A percentile compares a stretch with the other conserved stretches of the same genome.
These are phyloP conservation scores for Anhinga anhinga DNA, from an alignment of 2,113 vertebrate genomes.

Conservation along the genomic window DNA sequence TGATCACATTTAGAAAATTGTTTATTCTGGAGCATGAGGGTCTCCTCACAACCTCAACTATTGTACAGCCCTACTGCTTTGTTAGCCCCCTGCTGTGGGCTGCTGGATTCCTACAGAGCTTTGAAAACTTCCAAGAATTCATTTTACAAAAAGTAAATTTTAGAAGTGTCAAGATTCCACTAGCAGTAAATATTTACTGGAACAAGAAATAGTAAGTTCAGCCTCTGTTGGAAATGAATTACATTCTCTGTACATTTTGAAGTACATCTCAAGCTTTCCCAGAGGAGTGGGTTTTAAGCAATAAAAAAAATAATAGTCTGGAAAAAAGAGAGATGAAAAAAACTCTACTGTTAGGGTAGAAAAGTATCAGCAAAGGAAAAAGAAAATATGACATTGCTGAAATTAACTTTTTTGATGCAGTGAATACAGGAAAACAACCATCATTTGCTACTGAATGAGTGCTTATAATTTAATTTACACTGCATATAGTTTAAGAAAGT, in stretches of 20 bases:
- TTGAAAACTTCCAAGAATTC: neutral
- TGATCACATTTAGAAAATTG: neutral
- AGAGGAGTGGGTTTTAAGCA: neutral
- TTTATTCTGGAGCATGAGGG: neutral
- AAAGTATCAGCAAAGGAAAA: neutral
- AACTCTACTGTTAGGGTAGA: neutral
- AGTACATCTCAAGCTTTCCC: neutral
- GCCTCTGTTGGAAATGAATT: neutral
- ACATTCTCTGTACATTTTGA: neutral
- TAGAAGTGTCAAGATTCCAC: neutral
- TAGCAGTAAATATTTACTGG: neutral
- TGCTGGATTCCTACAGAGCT: neutral
- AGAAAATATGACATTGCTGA: neutral
- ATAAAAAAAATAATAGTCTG: neutral
- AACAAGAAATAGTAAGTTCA: neutral
- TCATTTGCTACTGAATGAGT: neutral
- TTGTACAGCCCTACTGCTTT: neutral
- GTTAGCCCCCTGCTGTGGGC: neutral
- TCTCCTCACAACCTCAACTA: neutral
- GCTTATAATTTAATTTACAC: neutral
- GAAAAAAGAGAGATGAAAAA: neutral
- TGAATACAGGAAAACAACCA: neutral
- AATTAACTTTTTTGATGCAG: neutral
- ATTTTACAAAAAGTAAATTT: neutral
- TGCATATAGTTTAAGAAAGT: neutral